A percentile compares a stretch with the other conserved stretches of the same genome.
Evolutionary conservation across 92 coral and sea anemone species (phyloP).

Genomic region (Diadumene lineata): DNA sequence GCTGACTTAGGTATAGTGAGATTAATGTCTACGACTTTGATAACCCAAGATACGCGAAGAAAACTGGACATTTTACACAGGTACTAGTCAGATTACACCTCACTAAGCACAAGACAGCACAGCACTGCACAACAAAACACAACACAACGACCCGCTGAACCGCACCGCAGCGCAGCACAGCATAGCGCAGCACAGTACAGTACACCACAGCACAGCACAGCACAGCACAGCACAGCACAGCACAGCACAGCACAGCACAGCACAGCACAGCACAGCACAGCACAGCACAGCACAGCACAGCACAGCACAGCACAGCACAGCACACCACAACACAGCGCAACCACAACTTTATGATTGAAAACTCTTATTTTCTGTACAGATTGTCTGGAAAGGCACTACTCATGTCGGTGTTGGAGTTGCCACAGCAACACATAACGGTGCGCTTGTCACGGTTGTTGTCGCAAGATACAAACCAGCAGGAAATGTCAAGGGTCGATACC

Average conservation of each 20-base stretch:
- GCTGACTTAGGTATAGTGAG: not conserved
- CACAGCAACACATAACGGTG: not conserved
- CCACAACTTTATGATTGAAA: too few relatives aligned
- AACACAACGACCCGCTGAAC: not conserved
- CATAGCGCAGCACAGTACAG: not conserved
- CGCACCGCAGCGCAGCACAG: not conserved
- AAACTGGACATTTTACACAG: conserved; percentile 11
- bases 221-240: not conserved
- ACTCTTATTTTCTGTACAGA: not conserved
- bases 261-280: not conserved
- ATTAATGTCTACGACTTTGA: conserved; percentile 5
- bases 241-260: not conserved
- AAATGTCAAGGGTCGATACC: not conserved
- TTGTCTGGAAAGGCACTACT: conserved; percentile 22
- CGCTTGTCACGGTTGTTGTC: not conserved
- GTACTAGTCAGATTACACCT: not conserved
- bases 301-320: not conserved
- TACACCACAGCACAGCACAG: not conserved
- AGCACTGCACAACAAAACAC: not conserved
- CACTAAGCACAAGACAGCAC: not conserved
- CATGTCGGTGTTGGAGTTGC: conserved; percentile 15
- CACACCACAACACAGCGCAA: not conserved
- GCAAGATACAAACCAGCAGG: conserved; percentile 6
- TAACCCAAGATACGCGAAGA: not conserved
- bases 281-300: not conserved